Base-by-base conservation (phyloP, 2,113 vertebrate genomes). In the Dissostichus mawsoni region DNA sequence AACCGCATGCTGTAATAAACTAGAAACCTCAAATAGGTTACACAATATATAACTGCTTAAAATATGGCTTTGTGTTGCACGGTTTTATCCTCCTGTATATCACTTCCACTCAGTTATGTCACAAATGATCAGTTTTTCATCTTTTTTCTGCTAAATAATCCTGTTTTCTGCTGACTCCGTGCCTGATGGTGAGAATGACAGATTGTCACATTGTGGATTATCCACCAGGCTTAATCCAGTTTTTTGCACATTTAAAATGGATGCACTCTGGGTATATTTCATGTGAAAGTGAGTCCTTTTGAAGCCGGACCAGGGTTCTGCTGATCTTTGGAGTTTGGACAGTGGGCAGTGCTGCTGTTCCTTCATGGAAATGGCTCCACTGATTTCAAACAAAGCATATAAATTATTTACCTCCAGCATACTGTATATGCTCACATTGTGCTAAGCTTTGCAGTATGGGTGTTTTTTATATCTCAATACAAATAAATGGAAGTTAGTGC, bases 381-480 rank as follows among this genome's bases (percentile, higher is more conserved):
- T 87, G 90, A 83, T 91, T 92, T 92, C 63, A 91, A 84, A 92
- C 89, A 89, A 84, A 90, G 83, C 82, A 25, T 65, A 92, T 91
- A 82, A 91, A 93, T 92, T 90, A 93, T 93, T 93, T 89, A 92
- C 82, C 75, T 74, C 48, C 12, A 74, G 81, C 87, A 85, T 62
- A 76, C 66, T 82, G 72, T 78, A 36, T 36, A 63, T 50, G 74
- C 74, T 81, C 76, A 74, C 80, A 85, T 79, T 74, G 77, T 81
- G 83, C 85, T 74, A 76, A 87, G 80, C 76, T 67, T 83, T 76
- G 78, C 71, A 72, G 81, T 51, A 64, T 74, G 67, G 68, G 18
- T 29, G 10, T 55, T 14, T 36, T 12, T 41, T 12, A 5, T 8
- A 6, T 36, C 58, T 29, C 62, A 52, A 44, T 33, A 53, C 56